These are phyloP conservation scores for Leuciscus idus DNA, from an alignment of 2,113 vertebrate genomes.

Conservation along the genomic window DNA sequence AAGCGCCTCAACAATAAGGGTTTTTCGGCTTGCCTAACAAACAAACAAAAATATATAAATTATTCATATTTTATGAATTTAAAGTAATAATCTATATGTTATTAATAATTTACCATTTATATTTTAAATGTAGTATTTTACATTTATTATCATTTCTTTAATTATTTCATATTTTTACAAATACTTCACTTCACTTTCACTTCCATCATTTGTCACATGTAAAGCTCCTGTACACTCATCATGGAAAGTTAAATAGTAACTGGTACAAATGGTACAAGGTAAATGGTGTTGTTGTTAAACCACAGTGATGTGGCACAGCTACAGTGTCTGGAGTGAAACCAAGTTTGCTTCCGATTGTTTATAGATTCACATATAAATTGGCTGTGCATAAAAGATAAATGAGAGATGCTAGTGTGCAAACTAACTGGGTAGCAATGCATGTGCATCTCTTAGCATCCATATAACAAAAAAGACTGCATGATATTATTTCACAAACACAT, in stretches of 20 bases:
- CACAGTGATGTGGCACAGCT: slow-evolving; percentile 10
- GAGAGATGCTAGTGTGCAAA: neutral
- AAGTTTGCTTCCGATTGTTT: slow-evolving; percentile 34
- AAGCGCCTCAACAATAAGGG: neutral
- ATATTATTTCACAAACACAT: neutral
- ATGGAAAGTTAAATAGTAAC: neutral
- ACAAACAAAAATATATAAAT: neutral
- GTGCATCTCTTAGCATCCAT: neutral
- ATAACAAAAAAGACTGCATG: neutral
- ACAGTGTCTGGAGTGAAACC: slow-evolving; percentile 19
- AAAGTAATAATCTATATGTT: neutral
- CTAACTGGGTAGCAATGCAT: neutral
- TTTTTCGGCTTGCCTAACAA: neutral
- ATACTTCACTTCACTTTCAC: neutral
- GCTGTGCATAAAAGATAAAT: slow-evolving; percentile 24
- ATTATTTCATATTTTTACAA: neutral
- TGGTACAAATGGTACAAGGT: neutral
- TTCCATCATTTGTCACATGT: neutral
- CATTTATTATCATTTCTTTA: neutral
- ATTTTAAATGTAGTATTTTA: neutral
- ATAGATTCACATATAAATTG: slow-evolving; percentile 25
- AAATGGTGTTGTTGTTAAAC: slow-evolving; percentile 1
- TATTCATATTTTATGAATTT: neutral
- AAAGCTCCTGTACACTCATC: neutral
- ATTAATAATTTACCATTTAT: neutral